Evolutionary conservation across 2,888 invertebrate species (phyloP), one percentile per base, ranked within the genome.

Genomic region (Schrankia costaestrigalis): DNA sequence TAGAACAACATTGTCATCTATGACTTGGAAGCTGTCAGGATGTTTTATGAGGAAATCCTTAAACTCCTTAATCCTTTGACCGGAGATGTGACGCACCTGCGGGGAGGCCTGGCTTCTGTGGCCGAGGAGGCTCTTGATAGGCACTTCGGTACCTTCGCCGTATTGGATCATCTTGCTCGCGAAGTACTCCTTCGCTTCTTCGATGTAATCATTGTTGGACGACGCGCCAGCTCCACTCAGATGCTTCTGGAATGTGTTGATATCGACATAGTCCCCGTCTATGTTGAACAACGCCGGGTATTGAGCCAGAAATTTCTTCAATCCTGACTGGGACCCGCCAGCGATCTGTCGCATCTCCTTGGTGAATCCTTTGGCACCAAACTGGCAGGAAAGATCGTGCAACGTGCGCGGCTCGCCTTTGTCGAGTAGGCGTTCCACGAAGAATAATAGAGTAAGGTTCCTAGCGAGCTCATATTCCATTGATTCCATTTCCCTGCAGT

Each of bases 361-460:
- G 12, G 99, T 98, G 86, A 99, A 99, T 58, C 97, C 98, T 83
- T 98, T 97, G 59, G 98, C 98, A 68, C 99, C 99, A 87, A 99
- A 99, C 87, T 99, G 98, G 84, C 99, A 99, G 77, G 97, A 97
- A 62, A 99, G 91, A 89, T 99, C 99, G 86, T 98, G 98, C 68
- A 99, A 91, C 55, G 97, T 97, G 78, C 98, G 92, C 51, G 97
- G 96, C 78, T 96, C 96, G 63, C 96, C 95, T 89, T 97, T 98
- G 85, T 98, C 98, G 91, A 99, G 93, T 61, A 99, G 91, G 70
- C 98, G 94, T 89, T 99, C 99, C 79, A 99, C 94, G 89, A 99
- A 99, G 90, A 99, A 99, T 74, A 99, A 91, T 73, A 99, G 90
- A 64, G 98, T 98, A 93, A 96, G 94, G 84, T 98, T 97, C 76